Base-by-base conservation (phyloP, 2,797 vertebrate species). In the Psittacula echo region DNA sequence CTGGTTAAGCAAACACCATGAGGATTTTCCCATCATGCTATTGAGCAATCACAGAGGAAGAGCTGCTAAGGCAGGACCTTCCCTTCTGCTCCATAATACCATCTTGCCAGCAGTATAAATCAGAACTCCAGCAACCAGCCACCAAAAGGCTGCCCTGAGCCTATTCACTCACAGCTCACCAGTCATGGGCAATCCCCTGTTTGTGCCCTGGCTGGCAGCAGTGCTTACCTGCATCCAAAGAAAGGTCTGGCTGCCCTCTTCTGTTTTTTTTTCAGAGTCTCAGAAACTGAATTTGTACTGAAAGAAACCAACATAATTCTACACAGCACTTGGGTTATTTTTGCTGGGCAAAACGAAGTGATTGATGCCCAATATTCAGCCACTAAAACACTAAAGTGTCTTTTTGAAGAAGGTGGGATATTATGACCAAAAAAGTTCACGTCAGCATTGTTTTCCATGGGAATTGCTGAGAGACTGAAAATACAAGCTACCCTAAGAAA, bases 131-230 rank as follows among this genome's bases (percentile, higher is more conserved):
- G 19, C 19, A 48, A 7, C 16, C 1, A 3, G 22, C 45, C 20
- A 85, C 26, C 20, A 83, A 80, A 93, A 84, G 9, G 19, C 13
- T 75, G 22, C 39, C 62, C 11, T 27, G 44, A 82, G 64, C 10
- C 13, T 30, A 14, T 21, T 42, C 37, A 15, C 18, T 60, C 27
- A 42, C 1, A 11, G 23, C 4, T 44, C 30, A 51, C 37, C 20
- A 79, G 22, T 6, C n/a, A 51, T 0, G 0, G 34, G n/a, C n/a
- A 71, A 4, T 4, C 10, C 11, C 4, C 30, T 5, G 18, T 6
- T 45, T 68, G 15, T 51, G 48, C 26, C 14, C 42, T 27, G 44
- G 11, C 58, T 64, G 24, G 34, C n/a, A 85, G n/a, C 41, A 85
- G 26, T 23, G 3, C 7, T 24, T 26, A 47, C 17, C 19, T 56